These are phyloP conservation scores for Antennarius maculatus DNA, from an alignment of 2,797 vertebrate genomes.

Conservation along the genomic window DNA sequence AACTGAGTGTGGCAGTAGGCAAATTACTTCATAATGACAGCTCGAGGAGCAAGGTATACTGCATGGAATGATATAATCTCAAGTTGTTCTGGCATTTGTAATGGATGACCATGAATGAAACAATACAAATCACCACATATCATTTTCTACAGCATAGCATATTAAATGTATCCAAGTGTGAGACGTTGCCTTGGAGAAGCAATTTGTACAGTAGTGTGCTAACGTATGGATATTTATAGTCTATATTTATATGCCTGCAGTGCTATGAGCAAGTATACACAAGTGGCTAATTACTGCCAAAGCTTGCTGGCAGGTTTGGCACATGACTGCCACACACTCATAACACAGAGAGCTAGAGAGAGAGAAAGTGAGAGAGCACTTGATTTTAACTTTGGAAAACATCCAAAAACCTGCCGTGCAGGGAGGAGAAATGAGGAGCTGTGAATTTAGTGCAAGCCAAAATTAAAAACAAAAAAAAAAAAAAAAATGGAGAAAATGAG, in stretches of 20 bases:
- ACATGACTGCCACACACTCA: constrained; percentile 65
- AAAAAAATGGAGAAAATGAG: constrained; percentile 34
- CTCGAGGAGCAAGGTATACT: constrained; percentile 39
- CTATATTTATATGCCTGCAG: constrained; percentile 60
- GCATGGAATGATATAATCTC: constrained; percentile 42
- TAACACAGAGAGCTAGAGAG: constrained; percentile 51
- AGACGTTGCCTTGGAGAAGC: constrained; percentile 40
- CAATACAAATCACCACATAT: constrained; percentile 11
- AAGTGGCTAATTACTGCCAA: constrained; percentile 77
- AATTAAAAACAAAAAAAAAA: constrained; percentile 49
- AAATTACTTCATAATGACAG: constrained; percentile 72
- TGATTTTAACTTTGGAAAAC: constrained; percentile 66
- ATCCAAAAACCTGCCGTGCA: constrained; percentile 66
- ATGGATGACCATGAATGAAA: constrained; percentile 39
- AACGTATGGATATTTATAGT: constrained; percentile 79
- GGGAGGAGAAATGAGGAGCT: constrained; percentile 62
- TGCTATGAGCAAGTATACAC: constrained; percentile 71
- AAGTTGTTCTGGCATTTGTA: constrained; percentile 8
- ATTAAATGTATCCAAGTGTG: constrained; percentile 39
- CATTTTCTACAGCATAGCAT: constrained; percentile 12
- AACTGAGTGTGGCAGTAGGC: constrained; percentile 60
- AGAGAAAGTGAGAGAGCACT: constrained; percentile 42
- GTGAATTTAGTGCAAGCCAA: constrained; percentile 56
- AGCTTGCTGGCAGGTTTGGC: constrained; percentile 74
- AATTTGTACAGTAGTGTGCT: constrained; percentile 44